A percentile compares a stretch with the other conserved stretches of the same genome.
Conservation (phyloP, 2,888 invertebrate species). For the Frankliniella intonsa region DNA sequence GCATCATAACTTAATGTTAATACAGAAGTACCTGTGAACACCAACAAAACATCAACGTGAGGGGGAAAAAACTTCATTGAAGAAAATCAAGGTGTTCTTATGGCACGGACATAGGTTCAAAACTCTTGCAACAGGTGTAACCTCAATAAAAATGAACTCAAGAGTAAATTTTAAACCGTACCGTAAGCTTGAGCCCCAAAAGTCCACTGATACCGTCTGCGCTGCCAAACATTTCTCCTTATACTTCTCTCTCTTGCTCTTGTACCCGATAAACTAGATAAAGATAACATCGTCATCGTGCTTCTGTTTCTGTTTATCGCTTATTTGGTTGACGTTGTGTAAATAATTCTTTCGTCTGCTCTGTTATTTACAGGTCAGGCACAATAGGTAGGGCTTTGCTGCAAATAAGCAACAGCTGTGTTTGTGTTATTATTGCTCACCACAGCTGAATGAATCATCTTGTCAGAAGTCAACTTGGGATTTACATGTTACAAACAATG, state of each 20-base stretch:
- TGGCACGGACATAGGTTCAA: too few species aligned
- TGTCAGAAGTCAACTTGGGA: not conserved
- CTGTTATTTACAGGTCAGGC: not conserved
- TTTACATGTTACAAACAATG: not conserved
- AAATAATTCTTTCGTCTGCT: conserved; percentile 1
- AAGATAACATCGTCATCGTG: not conserved
- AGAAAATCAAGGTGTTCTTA: too few species aligned
- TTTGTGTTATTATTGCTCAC: not conserved
- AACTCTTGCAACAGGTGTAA: too few species aligned
- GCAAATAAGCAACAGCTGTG: not conserved
- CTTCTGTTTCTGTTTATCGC: not conserved
- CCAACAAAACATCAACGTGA: too few species aligned
- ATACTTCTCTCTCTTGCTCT: not conserved
- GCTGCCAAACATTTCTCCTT: not conserved
- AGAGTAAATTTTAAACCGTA: too few species aligned
- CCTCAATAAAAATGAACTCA: too few species aligned
- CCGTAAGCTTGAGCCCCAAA: not conserved
- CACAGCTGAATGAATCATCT: not conserved
- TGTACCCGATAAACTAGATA: not conserved
- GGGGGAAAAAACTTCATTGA: too few species aligned
- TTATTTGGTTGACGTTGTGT: not conserved
- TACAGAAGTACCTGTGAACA: too few species aligned
- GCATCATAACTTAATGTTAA: too few species aligned
- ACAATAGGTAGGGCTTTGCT: not conserved
- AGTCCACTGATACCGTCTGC: not conserved